Percentiles rank a stretch among this genome's conserved stretches.
Evolutionary conservation across 1,140 invertebrate species (phyloP).

Genomic region (Orius insidiosus): DNA sequence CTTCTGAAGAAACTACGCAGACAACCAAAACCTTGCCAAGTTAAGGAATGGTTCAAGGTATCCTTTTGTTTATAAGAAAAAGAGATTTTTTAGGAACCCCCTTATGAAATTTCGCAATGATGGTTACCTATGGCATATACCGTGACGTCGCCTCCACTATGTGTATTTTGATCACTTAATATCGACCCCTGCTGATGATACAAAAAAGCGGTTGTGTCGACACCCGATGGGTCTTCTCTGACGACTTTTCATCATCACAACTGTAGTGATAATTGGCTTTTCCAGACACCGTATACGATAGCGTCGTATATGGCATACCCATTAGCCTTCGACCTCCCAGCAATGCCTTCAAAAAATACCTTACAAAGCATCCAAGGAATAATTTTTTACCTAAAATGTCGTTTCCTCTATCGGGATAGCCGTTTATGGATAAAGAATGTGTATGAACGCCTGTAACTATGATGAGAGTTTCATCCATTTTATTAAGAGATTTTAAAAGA

Average conservation of each 20-base stretch:
- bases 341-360: too few species aligned
- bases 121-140: constrained; percentile 65
- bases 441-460: constrained; percentile 85
- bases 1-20: too few species aligned
- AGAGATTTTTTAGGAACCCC: too few species aligned
- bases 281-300: constrained; percentile 66
- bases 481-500: constrained; percentile 11
- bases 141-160: constrained; percentile 67
- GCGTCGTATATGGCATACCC: constrained; percentile 54
- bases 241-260: constrained; percentile 24
- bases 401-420: constrained; percentile 44
- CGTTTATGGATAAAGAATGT: constrained; percentile 58
- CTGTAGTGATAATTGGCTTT: constrained; percentile 43
- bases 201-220: constrained; percentile 42
- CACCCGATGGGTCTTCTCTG: constrained; percentile 37
- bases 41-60: too few species aligned
- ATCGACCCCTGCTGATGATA: constrained; percentile 59
- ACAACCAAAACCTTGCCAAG: too few species aligned
- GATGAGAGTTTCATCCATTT: constrained; percentile 46
- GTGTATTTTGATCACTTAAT: constrained; percentile 49
- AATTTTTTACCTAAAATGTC: constrained; percentile 41
- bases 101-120: too few species aligned
- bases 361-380: constrained; percentile 6
- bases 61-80: too few species aligned
- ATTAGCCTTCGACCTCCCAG: constrained; percentile 27